These are phyloP conservation scores for Isichthys henryi DNA, from an alignment of 2,113 vertebrate species.

Conservation along the genomic window DNA sequence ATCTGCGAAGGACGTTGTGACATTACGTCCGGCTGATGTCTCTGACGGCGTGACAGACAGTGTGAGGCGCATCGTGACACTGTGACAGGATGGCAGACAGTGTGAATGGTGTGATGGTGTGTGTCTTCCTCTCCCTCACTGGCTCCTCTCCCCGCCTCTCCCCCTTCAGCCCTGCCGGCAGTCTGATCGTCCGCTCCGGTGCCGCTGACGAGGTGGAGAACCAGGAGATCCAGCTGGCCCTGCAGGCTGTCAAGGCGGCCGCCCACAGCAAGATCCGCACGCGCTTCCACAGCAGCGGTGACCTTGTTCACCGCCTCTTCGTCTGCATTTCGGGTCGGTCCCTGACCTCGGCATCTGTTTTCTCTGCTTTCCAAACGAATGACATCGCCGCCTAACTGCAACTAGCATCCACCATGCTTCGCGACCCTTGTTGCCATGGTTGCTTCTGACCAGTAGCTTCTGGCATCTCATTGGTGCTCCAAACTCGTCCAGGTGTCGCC, in stretches of 20 bases:
- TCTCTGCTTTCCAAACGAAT: neutral
- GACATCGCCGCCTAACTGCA: neutral
- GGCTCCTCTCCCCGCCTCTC: neutral
- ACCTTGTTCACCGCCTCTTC: slow-evolving; percentile 94
- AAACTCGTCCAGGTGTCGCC: slow-evolving; percentile 70
- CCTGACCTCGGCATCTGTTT: neutral
- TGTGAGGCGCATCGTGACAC: neutral
- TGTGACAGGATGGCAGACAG: neutral
- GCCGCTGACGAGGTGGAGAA: slow-evolving; percentile 67
- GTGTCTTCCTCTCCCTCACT: neutral
- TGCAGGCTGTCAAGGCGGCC: slow-evolving; percentile 66
- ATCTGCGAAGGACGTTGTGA: neutral
- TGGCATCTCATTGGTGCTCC: slow-evolving; percentile 12
- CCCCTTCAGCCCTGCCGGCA: slow-evolving; percentile 57
- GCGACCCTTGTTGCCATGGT: neutral
- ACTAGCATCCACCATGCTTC: neutral
- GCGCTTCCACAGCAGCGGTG: slow-evolving; percentile 87
- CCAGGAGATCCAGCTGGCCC: slow-evolving; percentile 66
- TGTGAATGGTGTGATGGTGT: neutral
- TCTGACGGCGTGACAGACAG: neutral
- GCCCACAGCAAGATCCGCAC: slow-evolving; percentile 85
- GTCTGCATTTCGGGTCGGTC: slow-evolving; percentile 92
- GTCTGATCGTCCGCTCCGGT: slow-evolving; percentile 64
- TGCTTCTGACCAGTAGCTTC: neutral
- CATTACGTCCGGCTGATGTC: neutral